Percentiles rank a stretch among this genome's conserved stretches.
These are phyloP conservation scores for Rhynchophorus ferrugineus DNA, from an alignment of 1,140 invertebrate species.

Conservation along the genomic window DNA sequence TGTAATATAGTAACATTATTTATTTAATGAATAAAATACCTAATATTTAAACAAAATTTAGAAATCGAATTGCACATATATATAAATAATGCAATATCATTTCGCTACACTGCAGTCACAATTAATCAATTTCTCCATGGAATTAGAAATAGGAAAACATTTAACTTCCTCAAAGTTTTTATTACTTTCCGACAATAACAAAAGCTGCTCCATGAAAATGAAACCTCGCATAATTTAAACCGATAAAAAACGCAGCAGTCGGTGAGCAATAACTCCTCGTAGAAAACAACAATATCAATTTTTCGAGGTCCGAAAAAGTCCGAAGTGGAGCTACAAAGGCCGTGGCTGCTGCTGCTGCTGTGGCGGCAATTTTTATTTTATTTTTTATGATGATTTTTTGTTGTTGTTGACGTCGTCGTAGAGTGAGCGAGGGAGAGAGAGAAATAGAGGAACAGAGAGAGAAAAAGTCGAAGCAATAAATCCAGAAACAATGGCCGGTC, in stretches of 20 bases:
- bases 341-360: constrained; percentile 9
- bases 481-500: constrained; percentile 30
- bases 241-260: not conserved
- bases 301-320: constrained; percentile 23
- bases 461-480: constrained; percentile 27
- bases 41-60: too few relatives aligned
- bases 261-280: constrained; percentile 11
- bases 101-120: too few relatives aligned
- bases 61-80: too few relatives aligned
- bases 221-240: not conserved
- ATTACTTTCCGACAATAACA: not conserved
- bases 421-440: too few relatives aligned
- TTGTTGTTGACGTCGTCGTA: constrained; percentile 5
- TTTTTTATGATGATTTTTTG: constrained; percentile 24
- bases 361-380: constrained; percentile 7
- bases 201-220: not conserved
- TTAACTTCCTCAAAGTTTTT: too few relatives aligned
- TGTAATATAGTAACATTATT: too few relatives aligned
- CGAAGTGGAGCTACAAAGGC: constrained; percentile 16
- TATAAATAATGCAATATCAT: too few relatives aligned
- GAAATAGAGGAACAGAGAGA: too few relatives aligned
- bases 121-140: too few relatives aligned
- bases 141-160: too few relatives aligned
- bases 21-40: too few relatives aligned
- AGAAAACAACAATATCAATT: constrained; percentile 28